A percentile compares a stretch with the other conserved stretches of the same genome.
These are phyloP conservation scores for Colletes collaris DNA, from an alignment of 2,888 invertebrate species.

Conservation along the genomic window DNA sequence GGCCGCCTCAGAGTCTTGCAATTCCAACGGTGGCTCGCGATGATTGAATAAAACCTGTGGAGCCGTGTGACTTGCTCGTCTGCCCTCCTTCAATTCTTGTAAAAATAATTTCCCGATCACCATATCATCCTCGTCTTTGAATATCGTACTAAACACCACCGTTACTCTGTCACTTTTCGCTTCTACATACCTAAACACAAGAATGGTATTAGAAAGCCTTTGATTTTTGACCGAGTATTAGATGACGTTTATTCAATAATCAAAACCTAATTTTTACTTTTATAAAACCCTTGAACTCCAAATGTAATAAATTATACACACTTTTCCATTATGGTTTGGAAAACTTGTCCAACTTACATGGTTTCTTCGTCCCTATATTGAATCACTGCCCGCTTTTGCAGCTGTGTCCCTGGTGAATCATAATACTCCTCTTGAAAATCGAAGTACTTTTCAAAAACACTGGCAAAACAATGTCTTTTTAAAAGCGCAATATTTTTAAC, in stretches of 20 bases:
- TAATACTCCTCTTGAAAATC: conserved; percentile 99
- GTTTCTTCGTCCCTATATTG: conserved; percentile 99
- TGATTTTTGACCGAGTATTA: too few species aligned
- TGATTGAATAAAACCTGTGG: conserved; percentile 96
- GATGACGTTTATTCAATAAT: too few species aligned
- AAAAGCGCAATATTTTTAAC: conserved; percentile 96
- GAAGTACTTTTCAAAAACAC: conserved; percentile 99
- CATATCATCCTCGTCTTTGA: conserved; percentile 99
- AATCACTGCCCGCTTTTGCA: conserved; percentile 97
- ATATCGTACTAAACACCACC: conserved; percentile 99
- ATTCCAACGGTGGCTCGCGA: conserved; percentile 97
- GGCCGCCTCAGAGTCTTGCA: conserved; percentile 96
- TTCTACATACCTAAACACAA: conserved; percentile 93
- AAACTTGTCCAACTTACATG: conserved; percentile 87
- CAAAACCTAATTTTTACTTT: too few species aligned
- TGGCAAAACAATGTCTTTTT: conserved; percentile 99
- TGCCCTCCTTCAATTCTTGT: conserved; percentile 99
- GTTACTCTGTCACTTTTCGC: conserved; percentile 99
- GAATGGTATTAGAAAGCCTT: conserved; percentile 8
- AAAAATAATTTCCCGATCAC: conserved; percentile 99
- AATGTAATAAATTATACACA: background rate
- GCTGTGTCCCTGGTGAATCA: conserved; percentile 94
- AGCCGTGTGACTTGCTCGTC: conserved; percentile 97
- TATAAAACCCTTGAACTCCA: too few species aligned
- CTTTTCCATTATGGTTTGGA: background rate